Conservation (phyloP, 2,888 invertebrate species). For the Eurois occulta region DNA sequence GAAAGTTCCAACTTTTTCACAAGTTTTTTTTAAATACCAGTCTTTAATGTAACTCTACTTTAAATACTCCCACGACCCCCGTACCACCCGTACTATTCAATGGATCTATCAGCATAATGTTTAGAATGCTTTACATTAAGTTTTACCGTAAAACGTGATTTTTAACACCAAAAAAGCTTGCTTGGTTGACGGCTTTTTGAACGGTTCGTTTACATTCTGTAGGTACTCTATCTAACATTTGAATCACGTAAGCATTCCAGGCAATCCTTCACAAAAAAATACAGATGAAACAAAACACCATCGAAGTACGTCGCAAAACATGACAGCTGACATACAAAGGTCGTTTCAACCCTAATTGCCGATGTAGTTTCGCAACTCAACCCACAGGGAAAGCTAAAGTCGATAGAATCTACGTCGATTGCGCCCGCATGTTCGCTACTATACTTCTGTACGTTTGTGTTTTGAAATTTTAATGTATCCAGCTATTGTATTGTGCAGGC, state of each 20-base stretch:
- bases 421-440: conserved; percentile 61
- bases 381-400: conserved; percentile 30
- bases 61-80: no score
- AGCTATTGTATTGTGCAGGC: conserved; percentile 37
- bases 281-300: not conserved
- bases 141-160: no score
- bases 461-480: conserved; percentile 62
- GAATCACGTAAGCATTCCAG: not conserved
- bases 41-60: no score
- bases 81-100: no score
- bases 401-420: conserved; percentile 57
- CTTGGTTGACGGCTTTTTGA: no score
- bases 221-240: not conserved
- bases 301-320: conserved; percentile 1
- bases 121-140: no score
- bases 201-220: no score
- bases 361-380: conserved; percentile 23
- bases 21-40: no score
- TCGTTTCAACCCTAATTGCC: conserved; percentile 35
- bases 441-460: conserved; percentile 57
- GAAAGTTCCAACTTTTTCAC: no score
- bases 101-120: no score
- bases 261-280: not conserved
- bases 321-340: conserved; percentile 21
- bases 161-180: no score